Evolutionary conservation across 2,797 vertebrate species (phyloP).

Genomic region (Dendrocincla fuliginosa): DNA sequence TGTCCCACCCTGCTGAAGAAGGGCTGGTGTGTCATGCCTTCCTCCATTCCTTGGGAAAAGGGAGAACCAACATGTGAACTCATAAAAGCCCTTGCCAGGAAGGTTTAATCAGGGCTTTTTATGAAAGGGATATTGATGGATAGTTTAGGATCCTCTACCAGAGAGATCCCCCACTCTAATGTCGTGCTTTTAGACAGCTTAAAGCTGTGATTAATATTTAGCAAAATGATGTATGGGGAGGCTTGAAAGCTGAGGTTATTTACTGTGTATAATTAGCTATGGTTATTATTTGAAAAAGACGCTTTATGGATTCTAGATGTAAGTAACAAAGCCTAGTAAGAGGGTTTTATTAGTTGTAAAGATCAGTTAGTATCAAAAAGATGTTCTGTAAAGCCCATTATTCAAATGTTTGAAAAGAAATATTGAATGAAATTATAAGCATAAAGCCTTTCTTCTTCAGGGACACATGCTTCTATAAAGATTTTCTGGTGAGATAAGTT

Average conservation of each 20-base stretch:
- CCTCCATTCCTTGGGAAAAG: constrained; percentile 51
- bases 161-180: not conserved
- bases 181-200: constrained; percentile 44
- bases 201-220: constrained; percentile 72
- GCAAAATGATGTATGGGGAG: constrained; percentile 59
- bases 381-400: constrained; percentile 17
- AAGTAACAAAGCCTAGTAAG: constrained; percentile 9
- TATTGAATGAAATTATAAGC: constrained; percentile 30
- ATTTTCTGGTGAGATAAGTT: constrained; percentile 46
- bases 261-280: constrained; percentile 62
- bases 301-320: constrained; percentile 4
- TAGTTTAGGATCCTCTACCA: constrained; percentile 58
- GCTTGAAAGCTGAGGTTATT: constrained; percentile 69
- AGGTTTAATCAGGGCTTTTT: constrained; percentile 83
- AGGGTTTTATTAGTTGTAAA: constrained; percentile 11
- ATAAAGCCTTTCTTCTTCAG: constrained; percentile 23
- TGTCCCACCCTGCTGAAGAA: constrained; percentile 55
- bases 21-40: not conserved
- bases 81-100: constrained; percentile 77
- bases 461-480: not conserved
- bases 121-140: constrained; percentile 82
- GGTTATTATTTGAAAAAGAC: constrained; percentile 55
- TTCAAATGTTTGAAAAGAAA: constrained; percentile 46
- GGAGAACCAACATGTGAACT: constrained; percentile 72
- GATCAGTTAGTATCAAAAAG: constrained; percentile 33